Conservation (phyloP, 1,140 invertebrate genomes). For the Campoletis sonorensis region DNA sequence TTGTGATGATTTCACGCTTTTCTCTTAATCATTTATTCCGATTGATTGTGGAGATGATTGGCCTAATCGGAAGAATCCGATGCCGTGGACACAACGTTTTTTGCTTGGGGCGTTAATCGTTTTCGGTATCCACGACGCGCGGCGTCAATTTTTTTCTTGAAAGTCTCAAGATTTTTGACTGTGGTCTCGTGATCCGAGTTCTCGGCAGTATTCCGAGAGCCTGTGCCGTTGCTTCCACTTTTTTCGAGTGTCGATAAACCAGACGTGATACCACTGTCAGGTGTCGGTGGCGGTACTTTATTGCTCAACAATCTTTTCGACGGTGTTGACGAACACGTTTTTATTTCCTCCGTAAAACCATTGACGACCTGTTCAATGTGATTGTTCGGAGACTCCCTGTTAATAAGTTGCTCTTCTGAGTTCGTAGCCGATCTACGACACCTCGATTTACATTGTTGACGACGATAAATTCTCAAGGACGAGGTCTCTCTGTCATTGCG, state of each 20-base stretch:
- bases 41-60: conserved; percentile 35
- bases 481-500: conserved; percentile 46
- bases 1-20: background rate
- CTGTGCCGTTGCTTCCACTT: conserved; percentile 47
- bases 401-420: conserved; percentile 7
- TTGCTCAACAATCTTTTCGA: conserved; percentile 52
- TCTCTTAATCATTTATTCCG: background rate
- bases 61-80: conserved; percentile 68
- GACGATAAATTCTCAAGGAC: background rate
- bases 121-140: conserved; percentile 67
- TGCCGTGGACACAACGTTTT: conserved; percentile 51
- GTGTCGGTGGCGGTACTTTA: conserved; percentile 58
- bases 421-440: background rate
- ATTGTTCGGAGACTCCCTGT: conserved; percentile 40
- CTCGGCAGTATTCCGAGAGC: conserved; percentile 52
- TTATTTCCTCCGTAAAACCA: conserved; percentile 29
- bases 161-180: conserved; percentile 61
- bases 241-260: conserved; percentile 67
- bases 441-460: conserved; percentile 24
- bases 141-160: conserved; percentile 66
- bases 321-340: conserved; percentile 49
- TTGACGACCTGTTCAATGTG: conserved; percentile 17
- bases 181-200: conserved; percentile 67
- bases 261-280: conserved; percentile 70
- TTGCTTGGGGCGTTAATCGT: conserved; percentile 55